phyloP scores from a whole-genome alignment of 2,888 invertebrate species.

The Drosophila recens region DNA sequence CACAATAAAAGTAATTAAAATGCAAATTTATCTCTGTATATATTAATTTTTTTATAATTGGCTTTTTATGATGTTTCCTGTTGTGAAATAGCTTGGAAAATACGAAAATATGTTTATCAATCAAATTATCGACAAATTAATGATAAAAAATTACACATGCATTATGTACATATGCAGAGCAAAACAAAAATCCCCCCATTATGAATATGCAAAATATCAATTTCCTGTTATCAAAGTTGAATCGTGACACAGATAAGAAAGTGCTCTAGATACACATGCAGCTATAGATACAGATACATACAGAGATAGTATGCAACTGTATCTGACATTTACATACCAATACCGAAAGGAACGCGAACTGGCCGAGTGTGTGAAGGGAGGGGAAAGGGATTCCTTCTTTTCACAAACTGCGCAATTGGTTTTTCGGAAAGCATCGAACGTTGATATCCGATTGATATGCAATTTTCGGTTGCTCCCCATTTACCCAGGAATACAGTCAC shows the following conservation, averaged over 20 bases:
- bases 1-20: conserved; percentile 46
- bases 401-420: conserved; percentile 66
- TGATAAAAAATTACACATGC: conserved; percentile 50
- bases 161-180: conserved; percentile 24
- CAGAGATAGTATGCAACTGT: conserved; percentile 48
- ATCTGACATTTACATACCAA: conserved; percentile 26
- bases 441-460: conserved; percentile 66
- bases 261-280: conserved; percentile 16
- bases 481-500: conserved; percentile 4
- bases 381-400: background rate
- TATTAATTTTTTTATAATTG: conserved; percentile 11
- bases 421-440: conserved; percentile 56
- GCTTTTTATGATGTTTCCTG: conserved; percentile 16
- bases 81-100: conserved; percentile 41
- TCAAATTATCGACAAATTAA: conserved; percentile 38
- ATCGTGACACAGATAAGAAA: conserved; percentile 43
- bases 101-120: conserved; percentile 43
- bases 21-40: conserved; percentile 46
- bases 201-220: conserved; percentile 40
- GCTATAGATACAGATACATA: conserved; percentile 19
- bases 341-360: background rate
- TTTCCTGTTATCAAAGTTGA: conserved; percentile 50
- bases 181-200: conserved; percentile 5
- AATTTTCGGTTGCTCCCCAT: conserved; percentile 31
- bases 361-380: background rate